Evolutionary conservation across 2,113 vertebrate species (phyloP), one percentile per base, ranked within the genome.

Genomic region (Pavo muticus): DNA sequence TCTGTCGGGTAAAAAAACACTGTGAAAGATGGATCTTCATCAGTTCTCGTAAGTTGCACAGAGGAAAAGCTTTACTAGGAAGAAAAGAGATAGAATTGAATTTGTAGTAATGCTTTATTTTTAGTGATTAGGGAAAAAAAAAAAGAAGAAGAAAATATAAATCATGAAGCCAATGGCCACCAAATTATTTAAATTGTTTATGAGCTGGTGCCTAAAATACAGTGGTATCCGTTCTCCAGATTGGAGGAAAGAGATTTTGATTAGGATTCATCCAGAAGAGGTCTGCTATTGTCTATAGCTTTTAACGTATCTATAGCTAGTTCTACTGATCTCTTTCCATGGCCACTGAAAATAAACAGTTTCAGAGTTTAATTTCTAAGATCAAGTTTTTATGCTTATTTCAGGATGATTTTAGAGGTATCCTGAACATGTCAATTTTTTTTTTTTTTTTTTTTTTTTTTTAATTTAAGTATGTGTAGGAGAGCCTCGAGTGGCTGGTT

Each of bases 1-100:
- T 90, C 77, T 92, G 30, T 50, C 91, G 54, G 20, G 32, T 93
- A 93, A 93, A 86, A 78, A 14, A 86, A n/a, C 30, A 35, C 63
- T 61, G 50, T 80, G 95, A 94, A 88, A 88, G 20, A 67, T 5
- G 18, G 76, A 59, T 83, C 71, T 76, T 67, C 73, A 91, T 42
- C 88, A 64, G 10, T 1, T 1, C 15, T 81, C 29, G 8, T 52
- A 50, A 44, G 15, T 68, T 89, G 63, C 68, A 60, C 0, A 2
- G 27, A 82, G 32, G 23, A 84, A 72, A 88, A 93, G 9, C 10
- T 14, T 50, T 72, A 40, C 75, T 23, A 65, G 2, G 1, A 73
- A 29, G 25, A 89, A 85, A 54, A 44, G 35, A 87, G 82, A 57
- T 42, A 64, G 42, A 82, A 67, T 13, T 29, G 42, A 85, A 73